Evolutionary conservation across 2,888 invertebrate species (phyloP).

Genomic region (Hydrotaea cyrtoneurina): DNA sequence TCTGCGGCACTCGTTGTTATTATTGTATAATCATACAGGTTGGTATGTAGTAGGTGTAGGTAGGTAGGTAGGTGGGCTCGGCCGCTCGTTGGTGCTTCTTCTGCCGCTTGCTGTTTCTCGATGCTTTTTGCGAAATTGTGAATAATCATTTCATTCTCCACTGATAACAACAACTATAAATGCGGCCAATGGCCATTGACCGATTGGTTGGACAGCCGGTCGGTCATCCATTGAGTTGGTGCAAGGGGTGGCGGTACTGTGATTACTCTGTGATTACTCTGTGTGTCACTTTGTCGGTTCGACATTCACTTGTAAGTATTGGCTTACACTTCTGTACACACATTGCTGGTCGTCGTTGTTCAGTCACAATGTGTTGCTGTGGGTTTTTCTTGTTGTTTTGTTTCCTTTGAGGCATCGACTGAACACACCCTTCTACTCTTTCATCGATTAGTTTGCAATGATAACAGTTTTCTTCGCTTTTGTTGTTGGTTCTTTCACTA

Average conservation of each 20-base stretch:
- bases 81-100: not conserved
- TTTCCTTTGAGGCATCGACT: conserved; percentile 23
- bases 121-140: not conserved
- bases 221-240: too few species aligned
- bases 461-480: conserved; percentile 39
- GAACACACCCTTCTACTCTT: conserved; percentile 61
- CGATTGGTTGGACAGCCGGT: conserved; percentile 42
- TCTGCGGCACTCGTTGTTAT: not conserved
- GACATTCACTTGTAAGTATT: not conserved
- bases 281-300: not conserved
- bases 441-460: conserved; percentile 58
- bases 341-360: not conserved
- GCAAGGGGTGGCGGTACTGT: too few species aligned
- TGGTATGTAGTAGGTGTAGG: conserved; percentile 1
- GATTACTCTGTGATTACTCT: not conserved
- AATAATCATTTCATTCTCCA: not conserved
- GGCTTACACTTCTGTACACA: not conserved
- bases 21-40: conserved; percentile 24
- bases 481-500: conserved; percentile 2
- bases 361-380: not conserved
- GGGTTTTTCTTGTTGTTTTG: not conserved
- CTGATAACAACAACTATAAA: conserved; percentile 37
- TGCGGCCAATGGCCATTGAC: conserved; percentile 63
- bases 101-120: not conserved
- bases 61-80: not conserved